Evolutionary conservation across 2,113 vertebrate species (phyloP).

Genomic region (Pseudolaguvia tuberculata): DNA sequence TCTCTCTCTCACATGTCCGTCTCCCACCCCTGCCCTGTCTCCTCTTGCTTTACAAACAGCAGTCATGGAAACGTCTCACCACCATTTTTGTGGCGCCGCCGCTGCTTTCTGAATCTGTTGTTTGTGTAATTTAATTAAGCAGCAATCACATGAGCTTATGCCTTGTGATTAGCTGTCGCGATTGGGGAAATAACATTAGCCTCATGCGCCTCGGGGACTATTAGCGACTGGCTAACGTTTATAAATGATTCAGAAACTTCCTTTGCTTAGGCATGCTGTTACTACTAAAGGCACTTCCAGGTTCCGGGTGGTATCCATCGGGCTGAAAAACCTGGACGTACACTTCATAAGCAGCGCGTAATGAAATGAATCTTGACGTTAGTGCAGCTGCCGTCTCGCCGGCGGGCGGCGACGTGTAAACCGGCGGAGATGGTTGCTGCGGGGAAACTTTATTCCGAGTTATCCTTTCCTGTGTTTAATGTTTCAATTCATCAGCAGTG

Average conservation of each 20-base stretch:
- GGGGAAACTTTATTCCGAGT: constrained; percentile 30
- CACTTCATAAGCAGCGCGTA: background rate
- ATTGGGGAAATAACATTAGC: constrained; percentile 35
- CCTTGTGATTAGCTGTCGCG: constrained; percentile 35
- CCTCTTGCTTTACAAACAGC: background rate
- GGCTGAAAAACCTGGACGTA: background rate
- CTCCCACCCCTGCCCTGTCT: background rate
- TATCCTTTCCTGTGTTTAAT: constrained; percentile 41
- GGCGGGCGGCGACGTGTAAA: constrained; percentile 15
- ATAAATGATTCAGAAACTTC: constrained; percentile 6
- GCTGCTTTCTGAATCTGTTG: constrained; percentile 15
- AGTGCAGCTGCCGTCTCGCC: background rate
- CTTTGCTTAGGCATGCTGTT: background rate
- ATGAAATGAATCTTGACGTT: constrained; percentile 7
- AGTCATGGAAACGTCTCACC: background rate
- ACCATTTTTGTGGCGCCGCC: background rate
- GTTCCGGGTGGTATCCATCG: background rate
- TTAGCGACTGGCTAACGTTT: constrained; percentile 26
- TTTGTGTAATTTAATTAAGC: constrained; percentile 43
- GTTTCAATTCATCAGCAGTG: constrained; percentile 42
- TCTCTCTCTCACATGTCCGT: too few relatives aligned
- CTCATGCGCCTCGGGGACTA: constrained; percentile 37
- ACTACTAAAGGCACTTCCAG: background rate
- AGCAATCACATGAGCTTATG: constrained; percentile 37
- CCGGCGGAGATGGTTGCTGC: constrained; percentile 2